Percentiles rank a stretch among this genome's conserved stretches.
Conservation (phyloP, 2,113 vertebrate species). For the Urocitellus parryii region DNA sequence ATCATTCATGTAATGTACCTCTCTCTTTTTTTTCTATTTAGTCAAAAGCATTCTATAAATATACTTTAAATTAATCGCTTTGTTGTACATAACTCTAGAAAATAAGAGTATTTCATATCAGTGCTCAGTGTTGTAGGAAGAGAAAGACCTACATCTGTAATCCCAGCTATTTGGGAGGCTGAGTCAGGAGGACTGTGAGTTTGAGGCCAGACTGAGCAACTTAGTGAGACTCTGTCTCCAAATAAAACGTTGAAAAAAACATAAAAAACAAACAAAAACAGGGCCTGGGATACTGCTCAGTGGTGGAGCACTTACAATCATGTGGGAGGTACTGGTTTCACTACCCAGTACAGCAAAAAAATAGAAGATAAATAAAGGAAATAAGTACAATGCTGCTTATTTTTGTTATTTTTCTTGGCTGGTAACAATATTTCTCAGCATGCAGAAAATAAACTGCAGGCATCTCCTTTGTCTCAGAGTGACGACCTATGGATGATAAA, state of each 20-base stretch:
- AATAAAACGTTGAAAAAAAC: background rate
- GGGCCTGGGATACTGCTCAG: background rate
- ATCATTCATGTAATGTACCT: slow-evolving; percentile 70
- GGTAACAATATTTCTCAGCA: slow-evolving; percentile 21
- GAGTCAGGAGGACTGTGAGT: background rate
- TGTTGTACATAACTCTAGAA: background rate
- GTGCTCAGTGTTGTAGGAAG: background rate
- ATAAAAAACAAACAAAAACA: no score
- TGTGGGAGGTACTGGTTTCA: background rate
- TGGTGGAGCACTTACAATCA: background rate
- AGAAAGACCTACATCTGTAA: background rate
- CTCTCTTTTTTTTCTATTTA: slow-evolving; percentile 70
- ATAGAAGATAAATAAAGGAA: background rate
- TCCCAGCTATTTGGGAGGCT: background rate
- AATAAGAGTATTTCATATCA: background rate
- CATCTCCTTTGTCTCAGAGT: slow-evolving; percentile 1
- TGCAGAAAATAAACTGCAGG: slow-evolving; percentile 49
- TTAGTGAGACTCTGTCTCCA: background rate
- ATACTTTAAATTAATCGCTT: slow-evolving; percentile 41
- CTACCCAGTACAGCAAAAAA: background rate
- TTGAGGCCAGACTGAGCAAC: background rate
- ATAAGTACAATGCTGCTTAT: background rate
- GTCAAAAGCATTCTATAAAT: slow-evolving; percentile 70
- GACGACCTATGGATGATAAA: background rate
- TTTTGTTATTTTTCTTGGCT: background rate